Percentiles rank a stretch among this genome's conserved stretches.
Evolutionary conservation across 2,888 invertebrate species (phyloP).

Genomic region (Platynereis dumerilii): DNA sequence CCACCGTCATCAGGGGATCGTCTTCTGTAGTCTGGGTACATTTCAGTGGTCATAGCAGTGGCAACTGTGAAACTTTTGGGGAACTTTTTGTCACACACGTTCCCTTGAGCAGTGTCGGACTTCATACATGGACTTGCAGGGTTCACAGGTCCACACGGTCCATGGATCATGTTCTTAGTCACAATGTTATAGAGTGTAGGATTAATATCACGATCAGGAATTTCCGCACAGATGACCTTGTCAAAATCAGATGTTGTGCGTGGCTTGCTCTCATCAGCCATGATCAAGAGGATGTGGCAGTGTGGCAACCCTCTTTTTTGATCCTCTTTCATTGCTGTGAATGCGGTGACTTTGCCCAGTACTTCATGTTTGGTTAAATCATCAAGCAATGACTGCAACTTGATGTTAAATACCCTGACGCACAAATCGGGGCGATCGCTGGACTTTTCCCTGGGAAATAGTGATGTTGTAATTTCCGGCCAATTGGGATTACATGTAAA

Average conservation of each 20-base stretch:
- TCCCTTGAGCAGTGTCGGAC: constrained; percentile 37
- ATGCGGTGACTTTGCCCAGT: too few species aligned
- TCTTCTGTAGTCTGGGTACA: constrained; percentile 21
- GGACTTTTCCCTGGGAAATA: too few species aligned
- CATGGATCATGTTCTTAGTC: constrained; percentile 41
- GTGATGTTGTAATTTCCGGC: too few species aligned
- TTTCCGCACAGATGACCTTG: constrained; percentile 39
- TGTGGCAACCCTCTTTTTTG: too few species aligned
- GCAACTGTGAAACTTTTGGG: not conserved
- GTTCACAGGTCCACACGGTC: constrained; percentile 43
- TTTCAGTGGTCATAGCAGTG: constrained; percentile 9
- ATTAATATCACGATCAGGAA: constrained; percentile 37
- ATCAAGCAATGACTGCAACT: too few species aligned
- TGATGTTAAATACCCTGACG: too few species aligned
- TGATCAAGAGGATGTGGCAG: too few species aligned
- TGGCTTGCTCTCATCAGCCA: too few species aligned
- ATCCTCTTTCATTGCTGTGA: too few species aligned
- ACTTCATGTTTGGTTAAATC: too few species aligned
- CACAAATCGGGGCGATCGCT: too few species aligned
- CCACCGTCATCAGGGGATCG: constrained; percentile 10
- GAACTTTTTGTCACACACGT: constrained; percentile 40
- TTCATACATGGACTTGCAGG: constrained; percentile 35
- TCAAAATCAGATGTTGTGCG: constrained; percentile 30
- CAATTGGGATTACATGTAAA: too few species aligned
- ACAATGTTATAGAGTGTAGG: constrained; percentile 38